phyloP scores from a whole-genome alignment of 2,888 invertebrate species.

The Drosophila incognita region DNA sequence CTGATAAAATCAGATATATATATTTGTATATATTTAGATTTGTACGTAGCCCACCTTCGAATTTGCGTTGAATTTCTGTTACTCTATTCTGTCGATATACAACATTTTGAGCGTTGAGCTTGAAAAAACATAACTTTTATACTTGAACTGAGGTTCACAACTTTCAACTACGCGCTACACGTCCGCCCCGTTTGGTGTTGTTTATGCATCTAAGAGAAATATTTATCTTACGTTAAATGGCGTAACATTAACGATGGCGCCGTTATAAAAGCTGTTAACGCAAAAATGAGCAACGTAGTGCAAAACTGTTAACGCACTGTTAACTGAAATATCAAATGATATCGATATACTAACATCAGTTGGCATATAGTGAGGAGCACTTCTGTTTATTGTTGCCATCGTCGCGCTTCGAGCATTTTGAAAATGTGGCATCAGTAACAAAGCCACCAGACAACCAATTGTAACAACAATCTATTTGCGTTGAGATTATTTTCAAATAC shows the following conservation, averaged over 20 bases:
- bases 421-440: background rate
- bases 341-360: background rate
- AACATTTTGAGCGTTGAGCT: conserved; percentile 16
- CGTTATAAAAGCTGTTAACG: conserved; percentile 3
- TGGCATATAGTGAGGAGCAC: background rate
- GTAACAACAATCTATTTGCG: background rate
- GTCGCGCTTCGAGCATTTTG: background rate
- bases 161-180: conserved; percentile 34
- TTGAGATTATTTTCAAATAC: background rate
- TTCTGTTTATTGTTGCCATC: background rate
- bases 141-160: background rate
- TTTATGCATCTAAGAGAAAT: conserved; percentile 43
- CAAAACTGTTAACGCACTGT: conserved; percentile 9
- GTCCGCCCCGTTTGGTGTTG: conserved; percentile 34
- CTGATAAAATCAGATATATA: conserved; percentile 7
- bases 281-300: conserved; percentile 1
- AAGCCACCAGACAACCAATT: background rate
- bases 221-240: conserved; percentile 35
- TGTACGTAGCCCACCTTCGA: conserved; percentile 7
- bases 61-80: conserved; percentile 3
- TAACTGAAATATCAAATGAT: background rate
- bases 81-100: conserved; percentile 4
- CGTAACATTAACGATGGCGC: conserved; percentile 34
- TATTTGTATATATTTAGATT: background rate
- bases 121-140: conserved; percentile 8